Evolutionary conservation across 2,797 vertebrate species (phyloP).

Genomic region (Typhlichthys subterraneus): DNA sequence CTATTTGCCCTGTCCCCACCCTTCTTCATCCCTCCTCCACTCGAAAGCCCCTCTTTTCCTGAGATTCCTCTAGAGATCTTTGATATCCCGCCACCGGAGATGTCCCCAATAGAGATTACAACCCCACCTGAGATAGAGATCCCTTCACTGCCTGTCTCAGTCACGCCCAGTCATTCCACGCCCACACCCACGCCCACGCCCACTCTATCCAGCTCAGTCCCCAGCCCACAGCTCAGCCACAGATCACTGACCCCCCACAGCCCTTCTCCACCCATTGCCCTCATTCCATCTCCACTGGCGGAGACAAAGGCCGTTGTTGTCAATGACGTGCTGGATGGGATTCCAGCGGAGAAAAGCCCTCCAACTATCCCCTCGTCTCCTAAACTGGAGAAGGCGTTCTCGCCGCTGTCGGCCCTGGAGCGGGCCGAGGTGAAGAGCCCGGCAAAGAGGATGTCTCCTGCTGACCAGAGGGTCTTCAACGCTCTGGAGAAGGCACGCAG

Average conservation of each 20-base stretch:
- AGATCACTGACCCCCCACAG: not conserved
- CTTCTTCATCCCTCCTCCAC: slow-evolving; percentile 13
- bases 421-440: slow-evolving; percentile 66
- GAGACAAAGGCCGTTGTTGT: slow-evolving; percentile 6
- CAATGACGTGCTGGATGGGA: slow-evolving; percentile 7
- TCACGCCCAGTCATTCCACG: slow-evolving; percentile 23
- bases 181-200: not conserved
- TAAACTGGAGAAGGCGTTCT: slow-evolving; percentile 27
- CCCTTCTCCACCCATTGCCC: slow-evolving; percentile 6
- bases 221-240: slow-evolving; percentile 19
- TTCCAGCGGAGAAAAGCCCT: slow-evolving; percentile 21
- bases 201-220: slow-evolving; percentile 12
- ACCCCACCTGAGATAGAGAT: slow-evolving; percentile 34
- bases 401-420: slow-evolving; percentile 59
- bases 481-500: slow-evolving; percentile 73
- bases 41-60: slow-evolving; percentile 28
- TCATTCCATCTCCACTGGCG: slow-evolving; percentile 26
- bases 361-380: slow-evolving; percentile 15
- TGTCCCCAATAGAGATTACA: slow-evolving; percentile 29
- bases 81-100: slow-evolving; percentile 25
- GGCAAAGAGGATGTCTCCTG: slow-evolving; percentile 32
- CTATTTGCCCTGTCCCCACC: slow-evolving; percentile 12
- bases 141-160: slow-evolving; percentile 16
- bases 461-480: slow-evolving; percentile 66
- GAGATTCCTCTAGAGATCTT: slow-evolving; percentile 29